Conservation (phyloP, 2,888 invertebrate genomes). For the Hyppa rectilinea region DNA sequence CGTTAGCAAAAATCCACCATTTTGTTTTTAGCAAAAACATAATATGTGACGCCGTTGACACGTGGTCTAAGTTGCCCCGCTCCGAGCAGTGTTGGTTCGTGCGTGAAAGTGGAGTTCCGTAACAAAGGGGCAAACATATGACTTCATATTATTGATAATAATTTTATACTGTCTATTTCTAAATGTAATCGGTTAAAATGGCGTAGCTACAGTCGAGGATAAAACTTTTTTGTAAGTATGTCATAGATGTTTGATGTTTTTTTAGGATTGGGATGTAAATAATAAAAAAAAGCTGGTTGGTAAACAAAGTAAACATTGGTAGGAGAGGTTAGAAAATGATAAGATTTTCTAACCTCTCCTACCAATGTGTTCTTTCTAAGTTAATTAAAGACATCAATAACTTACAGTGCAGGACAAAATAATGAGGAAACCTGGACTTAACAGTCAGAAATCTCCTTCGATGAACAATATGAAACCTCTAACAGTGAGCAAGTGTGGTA, state of each 20-base stretch:
- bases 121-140: conserved; percentile 62
- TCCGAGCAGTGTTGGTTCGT: conserved; percentile 45
- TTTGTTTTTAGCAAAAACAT: conserved; percentile 51
- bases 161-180: conserved; percentile 47
- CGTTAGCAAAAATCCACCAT: conserved; percentile 38
- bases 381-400: neutral
- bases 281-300: neutral
- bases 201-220: conserved; percentile 29
- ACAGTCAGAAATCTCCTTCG: neutral
- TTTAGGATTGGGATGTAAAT: neutral
- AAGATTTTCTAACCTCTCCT: too few species aligned
- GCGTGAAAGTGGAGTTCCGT: conserved; percentile 63
- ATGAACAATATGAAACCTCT: neutral
- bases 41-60: too few species aligned
- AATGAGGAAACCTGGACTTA: neutral
- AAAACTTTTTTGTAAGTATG: conserved; percentile 23
- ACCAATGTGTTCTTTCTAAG: neutral
- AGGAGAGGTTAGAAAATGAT: too few species aligned
- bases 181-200: conserved; percentile 30
- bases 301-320: neutral
- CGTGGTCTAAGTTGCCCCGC: conserved; percentile 54
- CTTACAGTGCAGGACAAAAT: neutral
- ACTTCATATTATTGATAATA: conserved; percentile 52
- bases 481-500: neutral
- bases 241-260: neutral